A percentile compares a stretch with the other conserved stretches of the same genome.
Conservation (phyloP, 2,113 vertebrate species). For the Sturnira hondurensis region DNA sequence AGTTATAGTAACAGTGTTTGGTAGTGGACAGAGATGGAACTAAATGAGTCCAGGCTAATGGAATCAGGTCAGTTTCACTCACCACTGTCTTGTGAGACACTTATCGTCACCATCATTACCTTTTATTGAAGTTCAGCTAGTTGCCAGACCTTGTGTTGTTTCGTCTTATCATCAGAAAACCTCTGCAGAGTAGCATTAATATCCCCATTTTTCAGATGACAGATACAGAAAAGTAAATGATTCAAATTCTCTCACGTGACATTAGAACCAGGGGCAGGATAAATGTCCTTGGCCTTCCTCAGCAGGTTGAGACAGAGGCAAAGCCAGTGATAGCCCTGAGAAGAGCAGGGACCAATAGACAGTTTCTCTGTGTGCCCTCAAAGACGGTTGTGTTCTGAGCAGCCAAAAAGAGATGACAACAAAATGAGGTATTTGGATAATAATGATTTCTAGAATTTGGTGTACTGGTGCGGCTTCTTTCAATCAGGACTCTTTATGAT, state of each 20-base stretch:
- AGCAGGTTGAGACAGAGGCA: neutral
- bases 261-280: neutral
- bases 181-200: neutral
- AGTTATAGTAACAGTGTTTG: neutral
- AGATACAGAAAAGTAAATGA: slow-evolving; percentile 14
- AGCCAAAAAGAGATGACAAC: neutral
- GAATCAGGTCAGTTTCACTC: neutral
- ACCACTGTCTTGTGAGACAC: neutral
- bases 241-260: neutral
- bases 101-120: neutral
- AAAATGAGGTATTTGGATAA: neutral
- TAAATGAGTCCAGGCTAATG: neutral
- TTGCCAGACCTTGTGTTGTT: neutral
- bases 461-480: neutral
- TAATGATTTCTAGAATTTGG: neutral
- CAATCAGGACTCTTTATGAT: neutral
- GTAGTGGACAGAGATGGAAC: neutral
- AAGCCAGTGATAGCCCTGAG: neutral
- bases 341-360: neutral
- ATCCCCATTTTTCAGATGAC: neutral
- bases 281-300: neutral
- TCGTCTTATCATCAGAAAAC: neutral
- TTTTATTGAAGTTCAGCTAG: slow-evolving; percentile 6
- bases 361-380: neutral
- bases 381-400: neutral